These are phyloP conservation scores for Lepidocyrtinus sp. DNA, from an alignment of 2,888 invertebrate genomes.

Conservation along the genomic window DNA sequence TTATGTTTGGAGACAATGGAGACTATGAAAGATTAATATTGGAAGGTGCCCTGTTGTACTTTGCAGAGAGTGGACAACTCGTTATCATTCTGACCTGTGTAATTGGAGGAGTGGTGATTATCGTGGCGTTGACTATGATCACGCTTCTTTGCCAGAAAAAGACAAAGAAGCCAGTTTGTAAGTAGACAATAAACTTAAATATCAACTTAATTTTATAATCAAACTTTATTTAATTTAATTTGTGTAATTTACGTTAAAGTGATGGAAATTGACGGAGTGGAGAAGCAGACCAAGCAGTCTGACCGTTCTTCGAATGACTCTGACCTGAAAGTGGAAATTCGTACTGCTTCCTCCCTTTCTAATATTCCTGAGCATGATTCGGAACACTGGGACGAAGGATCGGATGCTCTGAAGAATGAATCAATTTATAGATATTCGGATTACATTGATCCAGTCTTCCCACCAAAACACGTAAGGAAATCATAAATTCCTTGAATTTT, in stretches of 20 bases:
- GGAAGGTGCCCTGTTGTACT: conserved; percentile 56
- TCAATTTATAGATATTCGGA: conserved; percentile 76
- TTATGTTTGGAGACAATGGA: conserved; percentile 9
- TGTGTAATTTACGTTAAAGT: conserved; percentile 61
- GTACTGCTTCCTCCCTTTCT: conserved; percentile 75
- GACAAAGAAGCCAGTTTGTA: conserved; percentile 75
- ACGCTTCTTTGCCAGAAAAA: conserved; percentile 85
- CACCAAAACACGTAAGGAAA: conserved; percentile 79
- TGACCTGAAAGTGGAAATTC: conserved; percentile 89
- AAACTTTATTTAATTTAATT: conserved; percentile 36
- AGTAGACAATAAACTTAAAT: conserved; percentile 56
- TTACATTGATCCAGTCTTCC: conserved; percentile 85
- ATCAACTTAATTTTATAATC: conserved; percentile 7
- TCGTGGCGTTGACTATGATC: conserved; percentile 87
- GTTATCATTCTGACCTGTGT: conserved; percentile 88
- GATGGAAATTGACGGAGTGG: conserved; percentile 75
- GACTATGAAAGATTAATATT: conserved; percentile 58
- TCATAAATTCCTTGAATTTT: not conserved
- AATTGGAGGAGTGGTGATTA: conserved; percentile 88
- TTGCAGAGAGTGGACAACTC: conserved; percentile 82
- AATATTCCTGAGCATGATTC: conserved; percentile 70
- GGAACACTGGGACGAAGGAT: conserved; percentile 72
- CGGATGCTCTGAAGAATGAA: conserved; percentile 72
- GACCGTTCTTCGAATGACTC: conserved; percentile 92
- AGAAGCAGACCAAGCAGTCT: conserved; percentile 76